Evolutionary conservation across 2,113 vertebrate species (phyloP).

Genomic region (Sphaerodactylus townsendi): DNA sequence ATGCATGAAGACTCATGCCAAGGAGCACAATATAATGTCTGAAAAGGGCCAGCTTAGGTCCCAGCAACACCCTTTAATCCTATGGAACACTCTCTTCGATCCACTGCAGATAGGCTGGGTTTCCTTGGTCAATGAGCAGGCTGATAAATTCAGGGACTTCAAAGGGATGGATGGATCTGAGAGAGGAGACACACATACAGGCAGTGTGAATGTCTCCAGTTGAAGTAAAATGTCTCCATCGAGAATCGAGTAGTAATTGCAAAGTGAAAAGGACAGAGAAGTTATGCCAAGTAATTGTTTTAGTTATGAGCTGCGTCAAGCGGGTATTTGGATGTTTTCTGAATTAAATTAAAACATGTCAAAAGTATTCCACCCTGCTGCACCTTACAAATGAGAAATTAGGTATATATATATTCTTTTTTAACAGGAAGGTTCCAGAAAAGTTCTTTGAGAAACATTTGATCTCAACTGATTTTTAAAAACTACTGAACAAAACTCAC

Average conservation of each 20-base stretch:
- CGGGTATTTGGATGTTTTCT: too few relatives aligned
- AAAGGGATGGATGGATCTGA: slow-evolving; percentile 85
- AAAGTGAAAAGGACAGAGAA: too few relatives aligned
- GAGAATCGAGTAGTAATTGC: too few relatives aligned
- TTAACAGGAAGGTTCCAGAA: background rate
- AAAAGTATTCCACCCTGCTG: too few relatives aligned
- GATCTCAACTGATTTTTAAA: background rate
- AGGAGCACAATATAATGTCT: accelerated
- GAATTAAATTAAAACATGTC: too few relatives aligned
- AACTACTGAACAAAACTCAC: slow-evolving; percentile 67
- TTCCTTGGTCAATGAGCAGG: slow-evolving; percentile 82
- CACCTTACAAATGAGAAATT: too few relatives aligned
- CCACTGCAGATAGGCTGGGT: slow-evolving; percentile 79
- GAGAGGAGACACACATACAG: slow-evolving; percentile 34
- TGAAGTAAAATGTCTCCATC: background rate
- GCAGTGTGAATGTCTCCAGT: background rate
- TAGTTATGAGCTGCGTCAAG: too few relatives aligned
- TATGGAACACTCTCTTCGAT: slow-evolving; percentile 79
- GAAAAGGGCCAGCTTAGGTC: accelerated
- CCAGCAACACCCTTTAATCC: slow-evolving; percentile 47
- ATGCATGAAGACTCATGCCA: accelerated
- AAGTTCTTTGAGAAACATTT: background rate
- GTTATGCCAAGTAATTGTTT: too few relatives aligned
- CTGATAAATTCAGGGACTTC: slow-evolving; percentile 86
- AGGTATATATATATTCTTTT: background rate